Evolutionary conservation across 1,140 invertebrate species (phyloP), one percentile per base, ranked within the genome.

Genomic region (Lordiphosa stackelbergi): DNA sequence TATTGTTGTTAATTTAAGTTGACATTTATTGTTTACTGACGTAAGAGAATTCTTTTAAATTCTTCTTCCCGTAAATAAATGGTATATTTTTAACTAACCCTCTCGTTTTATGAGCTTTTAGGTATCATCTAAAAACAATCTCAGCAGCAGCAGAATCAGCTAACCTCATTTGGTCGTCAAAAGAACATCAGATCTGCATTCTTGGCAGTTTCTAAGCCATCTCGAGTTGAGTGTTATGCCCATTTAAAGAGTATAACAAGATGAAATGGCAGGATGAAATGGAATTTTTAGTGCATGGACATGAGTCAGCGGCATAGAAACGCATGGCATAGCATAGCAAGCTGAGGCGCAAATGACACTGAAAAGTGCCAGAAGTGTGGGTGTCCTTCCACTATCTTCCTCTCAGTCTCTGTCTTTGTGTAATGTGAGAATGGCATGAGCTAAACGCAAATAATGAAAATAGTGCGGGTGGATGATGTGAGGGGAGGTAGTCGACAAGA

Each of bases 381-480:
- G 9, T 56, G 46, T 60, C 4, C 12, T 10, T 19, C 31, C 57
- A 31, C 35, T 3, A 16, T 24, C 9, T 37, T 5, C 11, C 8
- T 36, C 4, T 19, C 11, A 28, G 11, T 47, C 16, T 31, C 37
- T 41, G 51, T 55, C 40, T 51, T 48, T 41, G 43, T 65, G 71
- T 83, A 65, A 81, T 69, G 77, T 48, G 64, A 83, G 64, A 66
- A 59, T 69, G 65, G 68, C 57, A 47, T 72, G 53, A 70, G 77
- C 72, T 77, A 77, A 81, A 77, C 77, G 64, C 77, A 81, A 83
- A 83, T 81, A 81, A 83, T 72, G 69, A 77, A 81, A 83, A 72
- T 77, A 56, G 63, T 61, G 55, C 53, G 48, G 42, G 16, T 10
- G 10, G 5, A 16, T 28, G 40, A 12, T 7, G 12, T 12, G 11